Base-by-base conservation (phyloP, 2,797 vertebrate species). In the Melanotaenia trifasciata region DNA sequence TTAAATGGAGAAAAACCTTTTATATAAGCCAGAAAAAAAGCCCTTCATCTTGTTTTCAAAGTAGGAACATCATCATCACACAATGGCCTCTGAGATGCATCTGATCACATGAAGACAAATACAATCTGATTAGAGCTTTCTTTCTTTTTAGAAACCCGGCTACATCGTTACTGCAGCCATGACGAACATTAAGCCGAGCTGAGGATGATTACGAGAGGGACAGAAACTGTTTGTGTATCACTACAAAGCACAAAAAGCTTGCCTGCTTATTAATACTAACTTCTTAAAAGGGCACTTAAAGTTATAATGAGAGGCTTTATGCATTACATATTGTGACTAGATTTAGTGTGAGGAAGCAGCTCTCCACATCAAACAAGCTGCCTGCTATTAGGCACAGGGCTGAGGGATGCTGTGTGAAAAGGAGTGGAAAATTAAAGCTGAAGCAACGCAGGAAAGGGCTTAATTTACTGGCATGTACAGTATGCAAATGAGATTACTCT, bases 401-500 rank as follows among this genome's bases (percentile, higher is more conserved):
- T 96, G 95, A 94, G 94, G 94, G 96, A 96, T 94, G 95, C 89
- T 80, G 87, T 85, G 91, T 98, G 98, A 97, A 98, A 96, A 97
- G 95, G 95, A 97, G 96, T 98, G 98, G 97, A 98, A 99, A 99
- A 99, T 99, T 96, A 97, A 97, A 99, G 96, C 96, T 95, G 96
- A 96, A 96, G 97, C 96, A 90, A 96, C 87, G 91, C 96, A 96
- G 96, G 96, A 96, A 93, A 96, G 96, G 95, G 96, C 96, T 99
- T 99, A 97, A 99, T 99, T 99, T 98, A 99, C 97, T 98, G 97
- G 96, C 97, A 96, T 98, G 98, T 99, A 99, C 97, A 97, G 96
- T 99, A 99, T 99, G 98, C 98, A 99, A 99, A 99, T 99, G 97
- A 99, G 97, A 99, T 98, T 98, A 97, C 96, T 97, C 96, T 97